Evolutionary conservation across 2,113 vertebrate species (phyloP), one percentile per base, ranked within the genome.

Genomic region (Scartelaos histophorus): DNA sequence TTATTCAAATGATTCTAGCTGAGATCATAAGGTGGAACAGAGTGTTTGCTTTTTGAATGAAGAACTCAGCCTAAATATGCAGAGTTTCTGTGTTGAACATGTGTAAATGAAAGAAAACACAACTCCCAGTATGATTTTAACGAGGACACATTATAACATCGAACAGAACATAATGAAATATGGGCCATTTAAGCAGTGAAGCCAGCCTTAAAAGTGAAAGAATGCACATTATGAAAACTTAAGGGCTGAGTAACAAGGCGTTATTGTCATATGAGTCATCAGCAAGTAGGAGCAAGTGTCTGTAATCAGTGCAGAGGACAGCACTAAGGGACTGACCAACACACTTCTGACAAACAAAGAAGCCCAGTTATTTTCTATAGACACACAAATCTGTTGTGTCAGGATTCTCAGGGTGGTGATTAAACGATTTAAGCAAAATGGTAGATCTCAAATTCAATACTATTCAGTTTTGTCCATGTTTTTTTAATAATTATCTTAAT

Each of bases 211-310:
- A 61, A 24, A 29, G 58, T 61, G 24, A 17, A 61, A 61, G 22
- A 29, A 34, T 61, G 25, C 58, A 16, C 25, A 61, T 61, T 29
- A 29, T 61, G 16, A 34, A 61, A 61, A 34, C 34, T 38, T 24
- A 61, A 61, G 17, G 16, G 17, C 16, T 38, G 61, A 64, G 25
- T 34, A 61, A 34, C 25, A 61, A 61, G 25, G 34, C 19, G 34
- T 38, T 43, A 64, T 43, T 64, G 34, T 64, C 29, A 38, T n/a
- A 64, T 64, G 61, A 64, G 61, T 64, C 61, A 64, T n/a, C 34
- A 19, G 34, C 25, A 61, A 61, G 58, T 58, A 58, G 56, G 25
- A 17, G 58, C 58, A 61, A 61, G 25, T 34, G 58, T 61, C 58
- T 34, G 58, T 61, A 6, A 29, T 61, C 58, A 61, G 58, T 29